A percentile compares a stretch with the other conserved stretches of the same genome.
These are phyloP conservation scores for Gymnobelideus leadbeateri DNA, from an alignment of 2,113 vertebrate genomes.

Conservation along the genomic window DNA sequence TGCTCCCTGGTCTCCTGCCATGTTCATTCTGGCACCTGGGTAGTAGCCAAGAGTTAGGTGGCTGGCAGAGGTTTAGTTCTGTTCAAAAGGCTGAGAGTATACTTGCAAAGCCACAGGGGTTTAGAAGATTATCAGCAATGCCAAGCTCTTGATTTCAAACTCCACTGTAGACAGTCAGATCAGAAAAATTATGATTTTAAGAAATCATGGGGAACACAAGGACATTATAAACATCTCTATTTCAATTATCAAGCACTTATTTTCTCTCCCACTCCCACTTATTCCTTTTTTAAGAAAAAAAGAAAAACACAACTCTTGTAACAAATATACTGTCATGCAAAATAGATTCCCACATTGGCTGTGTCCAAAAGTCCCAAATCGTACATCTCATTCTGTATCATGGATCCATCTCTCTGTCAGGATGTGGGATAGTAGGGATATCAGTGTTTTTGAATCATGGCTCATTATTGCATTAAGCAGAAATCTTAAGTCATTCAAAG, in stretches of 20 bases:
- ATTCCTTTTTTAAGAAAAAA: neutral
- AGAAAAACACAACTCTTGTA: neutral
- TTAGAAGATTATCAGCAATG: neutral
- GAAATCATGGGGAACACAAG: neutral
- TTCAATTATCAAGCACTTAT: neutral
- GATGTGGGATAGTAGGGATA: neutral
- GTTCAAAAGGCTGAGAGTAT: constrained; percentile 38
- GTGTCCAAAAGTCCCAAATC: neutral
- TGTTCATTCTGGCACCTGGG: constrained; percentile 1
- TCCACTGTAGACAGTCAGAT: neutral
- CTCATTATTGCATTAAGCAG: neutral
- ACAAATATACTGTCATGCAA: neutral
- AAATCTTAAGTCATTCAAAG: neutral
- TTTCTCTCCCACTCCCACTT: neutral
- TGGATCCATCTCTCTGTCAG: neutral
- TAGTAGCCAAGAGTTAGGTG: constrained; percentile 35
- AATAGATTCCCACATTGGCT: neutral
- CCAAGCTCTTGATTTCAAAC: constrained; percentile 13
- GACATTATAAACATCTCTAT: neutral
- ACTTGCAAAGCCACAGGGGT: constrained; percentile 10
- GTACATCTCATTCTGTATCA: neutral
- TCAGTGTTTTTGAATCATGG: neutral
- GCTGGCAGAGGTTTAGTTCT: constrained; percentile 51
- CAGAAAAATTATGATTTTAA: neutral
- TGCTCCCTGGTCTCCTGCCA: constrained; percentile 40